Conservation (phyloP, 2,113 vertebrate genomes). For the Edolisoma coerulescens region DNA sequence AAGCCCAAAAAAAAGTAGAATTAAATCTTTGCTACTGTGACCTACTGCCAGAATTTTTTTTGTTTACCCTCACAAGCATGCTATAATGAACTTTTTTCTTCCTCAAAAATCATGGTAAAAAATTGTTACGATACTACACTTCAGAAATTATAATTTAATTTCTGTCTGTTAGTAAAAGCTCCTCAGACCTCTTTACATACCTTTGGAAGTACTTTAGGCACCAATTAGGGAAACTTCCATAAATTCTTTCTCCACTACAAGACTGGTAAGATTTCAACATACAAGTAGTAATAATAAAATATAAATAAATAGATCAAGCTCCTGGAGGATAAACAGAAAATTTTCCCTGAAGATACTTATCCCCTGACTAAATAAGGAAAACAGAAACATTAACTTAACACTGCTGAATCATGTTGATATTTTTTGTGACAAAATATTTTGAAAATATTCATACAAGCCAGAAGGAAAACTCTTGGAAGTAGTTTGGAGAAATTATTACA, state of each 20-base stretch:
- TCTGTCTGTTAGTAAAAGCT: neutral
- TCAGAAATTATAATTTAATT: neutral
- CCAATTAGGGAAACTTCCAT: neutral
- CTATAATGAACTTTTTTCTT: neutral
- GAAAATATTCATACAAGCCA: neutral
- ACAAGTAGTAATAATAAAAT: neutral
- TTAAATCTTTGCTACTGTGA: neutral
- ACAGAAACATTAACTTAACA: neutral
- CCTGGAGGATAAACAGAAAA: neutral
- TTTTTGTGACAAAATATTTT: neutral
- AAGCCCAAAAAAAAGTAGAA: neutral
- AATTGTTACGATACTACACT: neutral
- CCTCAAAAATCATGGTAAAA: neutral
- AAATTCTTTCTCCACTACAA: neutral
- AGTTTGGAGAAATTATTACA: neutral
- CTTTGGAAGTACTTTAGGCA: neutral
- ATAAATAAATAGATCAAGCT: neutral
- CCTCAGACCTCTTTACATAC: neutral
- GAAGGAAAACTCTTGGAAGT: neutral
- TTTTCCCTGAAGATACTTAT: neutral
- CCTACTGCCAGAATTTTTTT: neutral
- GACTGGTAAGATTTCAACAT: neutral
- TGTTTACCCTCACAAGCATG: neutral
- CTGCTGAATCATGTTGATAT: neutral
- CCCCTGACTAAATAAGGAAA: neutral